Percentiles rank a stretch among this genome's conserved stretches.
phyloP scores from a whole-genome alignment of 92 coral and sea anemone species.

The Phenganax subtilis region DNA sequence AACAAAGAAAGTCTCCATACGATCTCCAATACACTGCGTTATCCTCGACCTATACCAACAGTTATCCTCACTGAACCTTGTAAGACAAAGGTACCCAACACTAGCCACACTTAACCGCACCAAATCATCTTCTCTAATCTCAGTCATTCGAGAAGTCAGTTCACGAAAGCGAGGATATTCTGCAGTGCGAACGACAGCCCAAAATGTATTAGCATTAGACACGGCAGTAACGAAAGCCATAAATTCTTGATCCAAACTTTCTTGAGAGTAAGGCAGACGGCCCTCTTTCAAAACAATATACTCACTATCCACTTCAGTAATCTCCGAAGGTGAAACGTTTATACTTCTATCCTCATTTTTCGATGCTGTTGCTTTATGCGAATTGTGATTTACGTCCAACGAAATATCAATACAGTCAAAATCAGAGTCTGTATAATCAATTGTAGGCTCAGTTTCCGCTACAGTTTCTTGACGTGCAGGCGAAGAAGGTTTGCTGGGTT shows the following conservation, averaged over 20 bases:
- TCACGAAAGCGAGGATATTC: conserved; percentile 17
- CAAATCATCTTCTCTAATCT: conserved; percentile 26
- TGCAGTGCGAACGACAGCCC: conserved; percentile 39
- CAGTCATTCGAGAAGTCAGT: conserved; percentile 25
- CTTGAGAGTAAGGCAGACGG: neutral
- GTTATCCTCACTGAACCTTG: conserved; percentile 13
- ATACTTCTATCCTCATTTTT: neutral
- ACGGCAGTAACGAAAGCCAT: conserved; percentile 26
- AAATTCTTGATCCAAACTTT: neutral
- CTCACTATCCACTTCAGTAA: neutral
- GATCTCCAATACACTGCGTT: neutral
- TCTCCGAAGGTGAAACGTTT: neutral
- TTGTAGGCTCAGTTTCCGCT: neutral
- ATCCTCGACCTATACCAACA: conserved; percentile 46
- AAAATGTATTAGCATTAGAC: conserved; percentile 37
- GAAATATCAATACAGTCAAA: conserved; percentile 40
- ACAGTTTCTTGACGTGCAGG: neutral
- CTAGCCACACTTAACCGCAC: neutral
- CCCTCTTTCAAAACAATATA: neutral
- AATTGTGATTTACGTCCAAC: neutral
- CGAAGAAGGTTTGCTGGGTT: neutral
- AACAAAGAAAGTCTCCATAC: conserved; percentile 37
- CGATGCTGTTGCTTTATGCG: neutral
- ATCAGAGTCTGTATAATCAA: neutral
- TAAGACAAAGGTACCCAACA: neutral